These are phyloP conservation scores for Corythornis leucogaster DNA, from an alignment of 2,797 vertebrate genomes.

Conservation along the genomic window DNA sequence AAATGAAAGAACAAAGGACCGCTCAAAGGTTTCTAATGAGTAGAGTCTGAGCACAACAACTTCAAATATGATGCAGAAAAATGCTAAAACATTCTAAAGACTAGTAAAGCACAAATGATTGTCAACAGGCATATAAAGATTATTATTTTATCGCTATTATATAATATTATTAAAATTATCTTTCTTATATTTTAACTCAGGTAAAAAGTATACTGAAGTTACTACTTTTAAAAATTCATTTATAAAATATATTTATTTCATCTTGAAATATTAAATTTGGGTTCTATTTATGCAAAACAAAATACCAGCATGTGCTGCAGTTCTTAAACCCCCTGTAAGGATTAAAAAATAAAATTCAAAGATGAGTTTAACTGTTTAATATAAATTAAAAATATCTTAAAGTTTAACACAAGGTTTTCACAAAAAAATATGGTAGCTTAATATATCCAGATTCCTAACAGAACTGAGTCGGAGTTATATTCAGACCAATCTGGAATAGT, in stretches of 20 bases:
- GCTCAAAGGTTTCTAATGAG: slow-evolving; percentile 29
- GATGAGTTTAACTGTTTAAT: background rate
- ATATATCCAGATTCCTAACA: background rate
- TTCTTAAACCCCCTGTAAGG: background rate
- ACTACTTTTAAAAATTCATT: too few species aligned
- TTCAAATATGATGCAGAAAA: background rate
- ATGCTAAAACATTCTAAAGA: background rate
- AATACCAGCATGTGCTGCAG: background rate
- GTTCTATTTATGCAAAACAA: background rate
- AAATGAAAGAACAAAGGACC: background rate
- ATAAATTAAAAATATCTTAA: background rate
- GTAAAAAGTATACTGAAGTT: background rate
- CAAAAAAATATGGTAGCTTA: background rate
- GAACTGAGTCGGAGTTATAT: background rate
- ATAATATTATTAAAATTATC: background rate
- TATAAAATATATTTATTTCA: background rate
- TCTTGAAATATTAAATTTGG: background rate
- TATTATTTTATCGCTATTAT: background rate
- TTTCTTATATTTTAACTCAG: background rate
- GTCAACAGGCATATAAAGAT: background rate
- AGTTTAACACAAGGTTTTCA: background rate
- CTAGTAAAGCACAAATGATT: background rate
- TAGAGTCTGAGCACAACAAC: background rate
- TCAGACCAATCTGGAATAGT: background rate
- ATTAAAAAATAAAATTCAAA: slow-evolving; percentile 26